Conservation (phyloP, 1,140 invertebrate genomes). For the Linepithema humile region DNA sequence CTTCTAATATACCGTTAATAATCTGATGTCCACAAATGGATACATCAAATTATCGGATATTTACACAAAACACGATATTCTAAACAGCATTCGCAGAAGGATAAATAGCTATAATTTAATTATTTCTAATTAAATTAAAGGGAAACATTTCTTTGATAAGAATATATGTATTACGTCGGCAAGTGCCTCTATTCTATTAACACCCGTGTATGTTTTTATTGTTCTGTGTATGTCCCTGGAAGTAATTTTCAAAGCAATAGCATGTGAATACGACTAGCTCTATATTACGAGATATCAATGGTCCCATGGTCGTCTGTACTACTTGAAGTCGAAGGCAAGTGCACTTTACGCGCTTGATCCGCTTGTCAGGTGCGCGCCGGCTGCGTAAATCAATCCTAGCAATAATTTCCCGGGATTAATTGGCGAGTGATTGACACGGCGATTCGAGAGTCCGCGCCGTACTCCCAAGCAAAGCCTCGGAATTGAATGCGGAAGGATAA, state of each 20-base stretch:
- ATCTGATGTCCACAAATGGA: not conserved
- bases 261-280: constrained; percentile 3
- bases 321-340: constrained; percentile 64
- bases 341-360: constrained; percentile 67
- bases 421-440: constrained; percentile 70
- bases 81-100: no score
- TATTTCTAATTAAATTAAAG: no score
- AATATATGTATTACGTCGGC: no score
- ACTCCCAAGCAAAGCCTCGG: constrained; percentile 51
- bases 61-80: no score
- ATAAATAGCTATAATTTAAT: no score
- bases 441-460: constrained; percentile 62
- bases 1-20: not conserved
- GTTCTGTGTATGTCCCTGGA: not conserved
- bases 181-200: no score
- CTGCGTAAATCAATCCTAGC: constrained; percentile 67
- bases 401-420: constrained; percentile 71
- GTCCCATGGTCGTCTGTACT: constrained; percentile 23
- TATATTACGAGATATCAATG: constrained; percentile 59
- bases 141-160: no score
- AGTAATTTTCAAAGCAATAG: constrained; percentile 28
- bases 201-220: not conserved
- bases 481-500: constrained; percentile 68
- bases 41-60: no score
- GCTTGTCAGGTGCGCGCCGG: constrained; percentile 62